Conservation (phyloP, 2,797 vertebrate genomes). For the Erpetoichthys calabaricus region DNA sequence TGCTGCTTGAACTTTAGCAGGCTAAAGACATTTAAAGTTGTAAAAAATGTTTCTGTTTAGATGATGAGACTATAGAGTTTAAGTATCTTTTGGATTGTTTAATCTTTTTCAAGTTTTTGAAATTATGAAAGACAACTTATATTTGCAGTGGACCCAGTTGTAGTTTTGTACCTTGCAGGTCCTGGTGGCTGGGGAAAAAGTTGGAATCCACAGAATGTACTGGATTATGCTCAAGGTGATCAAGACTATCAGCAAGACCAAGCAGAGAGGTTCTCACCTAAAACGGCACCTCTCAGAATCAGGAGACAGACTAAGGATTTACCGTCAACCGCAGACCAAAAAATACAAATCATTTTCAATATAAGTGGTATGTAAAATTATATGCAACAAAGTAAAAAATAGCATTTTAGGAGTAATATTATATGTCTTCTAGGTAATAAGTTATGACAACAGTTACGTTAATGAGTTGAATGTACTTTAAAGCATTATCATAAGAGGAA, state of each 20-base stretch:
- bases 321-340: conserved; percentile 68
- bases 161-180: conserved; percentile 34
- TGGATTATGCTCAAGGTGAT: conserved; percentile 88
- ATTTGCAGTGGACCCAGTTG: neutral
- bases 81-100: neutral
- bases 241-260: conserved; percentile 50
- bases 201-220: conserved; percentile 60
- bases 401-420: neutral
- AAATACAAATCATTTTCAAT: conserved; percentile 93
- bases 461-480: too few relatives aligned
- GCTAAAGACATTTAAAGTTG: too few relatives aligned
- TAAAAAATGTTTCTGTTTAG: conserved; percentile 5
- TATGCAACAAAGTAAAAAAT: neutral
- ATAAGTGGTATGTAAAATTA: conserved; percentile 69
- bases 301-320: conserved; percentile 63
- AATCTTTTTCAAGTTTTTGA: neutral
- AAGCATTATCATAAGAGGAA: too few relatives aligned
- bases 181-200: conserved; percentile 65
- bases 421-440: too few relatives aligned
- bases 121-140: neutral
- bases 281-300: conserved; percentile 38
- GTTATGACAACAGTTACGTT: too few relatives aligned
- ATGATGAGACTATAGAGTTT: too few relatives aligned
- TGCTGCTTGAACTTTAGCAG: too few relatives aligned
- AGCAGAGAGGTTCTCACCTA: conserved; percentile 22